These are phyloP conservation scores for Uromys caudimaculatus DNA, from an alignment of 2,797 vertebrate species.

Conservation along the genomic window DNA sequence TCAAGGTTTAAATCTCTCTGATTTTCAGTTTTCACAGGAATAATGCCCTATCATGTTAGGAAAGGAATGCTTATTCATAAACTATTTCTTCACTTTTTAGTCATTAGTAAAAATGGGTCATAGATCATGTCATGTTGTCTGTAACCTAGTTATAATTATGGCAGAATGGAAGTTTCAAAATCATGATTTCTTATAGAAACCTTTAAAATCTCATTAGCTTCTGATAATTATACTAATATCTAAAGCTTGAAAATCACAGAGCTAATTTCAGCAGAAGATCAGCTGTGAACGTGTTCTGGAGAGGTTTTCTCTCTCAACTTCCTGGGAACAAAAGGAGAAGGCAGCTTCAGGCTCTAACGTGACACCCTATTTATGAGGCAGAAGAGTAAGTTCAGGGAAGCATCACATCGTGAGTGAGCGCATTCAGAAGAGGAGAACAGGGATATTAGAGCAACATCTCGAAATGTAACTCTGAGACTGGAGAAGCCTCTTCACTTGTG, in stretches of 20 bases:
- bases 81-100: constrained; percentile 75
- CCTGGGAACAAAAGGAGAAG: constrained; percentile 75
- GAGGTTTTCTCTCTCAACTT: constrained; percentile 80
- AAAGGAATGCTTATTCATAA: constrained; percentile 79
- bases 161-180: constrained; percentile 84
- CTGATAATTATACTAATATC: constrained; percentile 88
- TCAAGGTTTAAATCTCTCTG: constrained; percentile 18
- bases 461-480: constrained; percentile 70
- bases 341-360: constrained; percentile 67
- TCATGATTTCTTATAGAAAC: constrained; percentile 85
- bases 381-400: constrained; percentile 72
- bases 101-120: constrained; percentile 86
- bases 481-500: constrained; percentile 74
- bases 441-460: constrained; percentile 76
- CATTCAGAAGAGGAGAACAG: constrained; percentile 73
- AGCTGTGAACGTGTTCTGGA: constrained; percentile 68
- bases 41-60: background rate
- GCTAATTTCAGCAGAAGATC: constrained; percentile 84
- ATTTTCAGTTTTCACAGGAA: constrained; percentile 65
- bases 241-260: constrained; percentile 84
- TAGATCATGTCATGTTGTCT: constrained; percentile 85
- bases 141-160: constrained; percentile 86
- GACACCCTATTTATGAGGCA: constrained; percentile 59
- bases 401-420: constrained; percentile 52
- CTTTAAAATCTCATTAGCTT: constrained; percentile 88